Conservation (phyloP, 23 tunicate species). For the Styela plicata region DNA sequence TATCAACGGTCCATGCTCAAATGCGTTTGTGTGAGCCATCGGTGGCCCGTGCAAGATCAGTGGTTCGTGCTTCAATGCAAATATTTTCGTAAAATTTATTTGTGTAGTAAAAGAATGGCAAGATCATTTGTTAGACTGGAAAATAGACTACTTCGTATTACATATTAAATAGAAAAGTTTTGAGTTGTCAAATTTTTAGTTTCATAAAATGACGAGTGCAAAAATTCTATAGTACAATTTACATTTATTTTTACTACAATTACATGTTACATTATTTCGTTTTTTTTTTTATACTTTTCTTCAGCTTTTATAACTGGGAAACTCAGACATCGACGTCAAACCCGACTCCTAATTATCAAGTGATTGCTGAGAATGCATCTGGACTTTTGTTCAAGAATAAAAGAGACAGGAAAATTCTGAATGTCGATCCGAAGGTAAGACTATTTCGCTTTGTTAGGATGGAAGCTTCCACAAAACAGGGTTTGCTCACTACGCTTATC, state of each 20-base stretch:
- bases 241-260: background rate
- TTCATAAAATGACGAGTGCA: background rate
- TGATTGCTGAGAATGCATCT: conserved; percentile 90
- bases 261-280: background rate
- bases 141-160: no score
- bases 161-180: background rate
- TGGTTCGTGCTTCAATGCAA: no score
- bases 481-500: no score
- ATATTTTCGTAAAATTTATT: no score
- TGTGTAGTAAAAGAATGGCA: no score
- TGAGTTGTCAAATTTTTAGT: background rate
- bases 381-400: conserved; percentile 97
- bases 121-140: no score
- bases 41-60: no score
- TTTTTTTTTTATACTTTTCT: conserved; percentile 8
- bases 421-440: conserved; percentile 91
- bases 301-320: conserved; percentile 98
- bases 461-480: no score
- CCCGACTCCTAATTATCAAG: conserved; percentile 97
- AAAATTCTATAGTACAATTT: background rate
- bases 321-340: conserved; percentile 86
- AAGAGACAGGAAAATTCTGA: conserved; percentile 86
- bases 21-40: no score
- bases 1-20: no score
- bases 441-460: no score